These are phyloP conservation scores for Drosophila orosa DNA, from an alignment of 1,140 invertebrate genomes.

Conservation along the genomic window DNA sequence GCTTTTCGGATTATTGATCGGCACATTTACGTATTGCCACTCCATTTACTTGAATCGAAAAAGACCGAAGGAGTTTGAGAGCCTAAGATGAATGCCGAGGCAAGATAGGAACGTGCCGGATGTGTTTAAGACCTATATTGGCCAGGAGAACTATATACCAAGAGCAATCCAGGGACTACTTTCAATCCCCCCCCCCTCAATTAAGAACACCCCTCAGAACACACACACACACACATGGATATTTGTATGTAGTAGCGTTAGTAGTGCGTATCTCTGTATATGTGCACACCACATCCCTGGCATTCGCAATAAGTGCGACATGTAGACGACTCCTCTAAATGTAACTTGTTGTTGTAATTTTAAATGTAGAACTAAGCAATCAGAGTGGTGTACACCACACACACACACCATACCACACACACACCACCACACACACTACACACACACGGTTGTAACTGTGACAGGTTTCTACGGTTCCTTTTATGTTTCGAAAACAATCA, in stretches of 20 bases:
- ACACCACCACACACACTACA: constrained; percentile 21
- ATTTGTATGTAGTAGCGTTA: constrained; percentile 77
- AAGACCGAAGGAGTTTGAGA: neutral
- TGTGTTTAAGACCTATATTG: neutral
- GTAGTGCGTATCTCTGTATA: constrained; percentile 56
- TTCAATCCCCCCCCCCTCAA: constrained; percentile 1
- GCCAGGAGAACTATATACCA: neutral
- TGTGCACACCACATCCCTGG: constrained; percentile 43
- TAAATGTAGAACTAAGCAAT: constrained; percentile 75
- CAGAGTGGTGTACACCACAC: constrained; percentile 33
- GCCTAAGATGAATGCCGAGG: neutral
- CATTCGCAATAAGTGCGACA: constrained; percentile 30
- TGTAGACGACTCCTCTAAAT: constrained; percentile 73
- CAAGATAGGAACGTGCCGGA: neutral
- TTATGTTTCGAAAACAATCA: constrained; percentile 63
- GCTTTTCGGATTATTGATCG: neutral
- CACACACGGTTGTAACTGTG: constrained; percentile 69
- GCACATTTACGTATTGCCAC: neutral
- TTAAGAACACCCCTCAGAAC: constrained; percentile 15
- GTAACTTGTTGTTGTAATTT: constrained; percentile 80
- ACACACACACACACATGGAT: constrained; percentile 55
- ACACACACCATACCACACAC: constrained; percentile 20
- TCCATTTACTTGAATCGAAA: neutral
- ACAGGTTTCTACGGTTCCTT: constrained; percentile 79
- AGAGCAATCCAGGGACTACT: neutral